Conservation (phyloP, 1,140 invertebrate species). For the Trichonephila clavipes region DNA sequence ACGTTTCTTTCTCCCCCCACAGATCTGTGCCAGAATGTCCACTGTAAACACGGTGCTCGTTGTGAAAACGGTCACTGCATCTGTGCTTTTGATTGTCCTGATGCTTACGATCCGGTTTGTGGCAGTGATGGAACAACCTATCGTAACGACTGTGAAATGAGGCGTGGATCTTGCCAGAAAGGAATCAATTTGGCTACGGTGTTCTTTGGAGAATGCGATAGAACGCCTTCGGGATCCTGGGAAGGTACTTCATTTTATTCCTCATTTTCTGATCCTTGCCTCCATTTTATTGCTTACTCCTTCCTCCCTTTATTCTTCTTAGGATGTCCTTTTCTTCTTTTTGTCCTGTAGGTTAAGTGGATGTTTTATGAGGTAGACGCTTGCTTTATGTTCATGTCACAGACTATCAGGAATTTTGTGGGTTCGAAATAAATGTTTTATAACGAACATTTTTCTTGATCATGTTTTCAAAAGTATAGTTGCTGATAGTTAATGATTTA, state of each 20-base stretch:
- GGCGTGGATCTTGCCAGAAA: constrained; percentile 67
- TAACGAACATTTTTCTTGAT: too few species aligned
- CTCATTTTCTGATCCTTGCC: not conserved
- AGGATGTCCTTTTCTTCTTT: not conserved
- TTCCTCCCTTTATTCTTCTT: not conserved
- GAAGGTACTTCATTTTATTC: constrained; percentile 63
- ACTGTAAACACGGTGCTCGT: constrained; percentile 89
- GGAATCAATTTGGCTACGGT: constrained; percentile 67
- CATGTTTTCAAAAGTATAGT: too few species aligned
- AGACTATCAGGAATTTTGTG: too few species aligned
- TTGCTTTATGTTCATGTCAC: not conserved
- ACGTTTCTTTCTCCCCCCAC: not conserved
- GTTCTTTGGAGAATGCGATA: constrained; percentile 70
- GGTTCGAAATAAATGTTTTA: too few species aligned
- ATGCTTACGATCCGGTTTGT: constrained; percentile 86
- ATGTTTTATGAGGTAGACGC: not conserved
- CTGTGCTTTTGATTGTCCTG: constrained; percentile 88
- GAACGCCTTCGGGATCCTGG: constrained; percentile 80
- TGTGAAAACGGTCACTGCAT: constrained; percentile 92
- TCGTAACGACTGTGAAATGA: constrained; percentile 70
- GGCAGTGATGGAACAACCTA: constrained; percentile 91
- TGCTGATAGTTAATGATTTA: too few species aligned
- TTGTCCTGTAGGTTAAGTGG: constrained; percentile 2
- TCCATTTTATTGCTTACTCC: not conserved
- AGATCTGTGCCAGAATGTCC: constrained; percentile 90